Base-by-base conservation (phyloP, 2,888 invertebrate species). In the Agrochola litura region DNA sequence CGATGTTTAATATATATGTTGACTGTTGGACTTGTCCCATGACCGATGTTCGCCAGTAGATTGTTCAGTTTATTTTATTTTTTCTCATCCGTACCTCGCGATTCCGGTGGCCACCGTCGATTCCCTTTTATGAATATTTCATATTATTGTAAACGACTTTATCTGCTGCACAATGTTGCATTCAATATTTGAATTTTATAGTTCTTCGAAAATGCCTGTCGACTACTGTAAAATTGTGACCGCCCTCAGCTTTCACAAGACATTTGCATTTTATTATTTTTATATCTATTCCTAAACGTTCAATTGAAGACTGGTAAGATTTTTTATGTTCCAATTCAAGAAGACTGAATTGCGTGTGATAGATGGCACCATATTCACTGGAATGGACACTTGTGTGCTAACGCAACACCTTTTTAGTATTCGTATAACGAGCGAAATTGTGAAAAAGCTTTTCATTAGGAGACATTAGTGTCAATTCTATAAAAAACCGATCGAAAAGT, bases 121-220 rank as follows among this genome's bases (percentile, higher is more conserved):
- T 91, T 91, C 92, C 90, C 92, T 93, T 95, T 93, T 94, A 95
- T 96, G 94, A 95, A 96, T 96, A 95, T 95, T 95, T 95, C 94
- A 95, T 95, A 92, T 93, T 93, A 95, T 95, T 95, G 95, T 94
- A 94, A 94, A 95, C 93, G 90, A 93, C 95, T 95, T 95, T 93
- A 94, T 95, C 92, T 92, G 88, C 91, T 68, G 87, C 84, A 94
- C 95, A 95, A 93, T 94, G 95, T 95, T 93, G 93, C 91, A 92
- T 94, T 92, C 91, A 91, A 91, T 91, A 90, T 93, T 93, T 92
- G 87, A 90, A 92, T 92, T 94, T 94, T 94, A 94, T 93, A 89
- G 93, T 89, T 91, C 88, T 89, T 91, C 89, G 92, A 92, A 93
- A 92, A 90, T 89, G 85, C 78, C 82, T 90, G 89, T 90, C 88